A percentile compares a stretch with the other conserved stretches of the same genome.
Evolutionary conservation across 2,888 invertebrate genomes (phyloP).

Genomic region (Timema podura): DNA sequence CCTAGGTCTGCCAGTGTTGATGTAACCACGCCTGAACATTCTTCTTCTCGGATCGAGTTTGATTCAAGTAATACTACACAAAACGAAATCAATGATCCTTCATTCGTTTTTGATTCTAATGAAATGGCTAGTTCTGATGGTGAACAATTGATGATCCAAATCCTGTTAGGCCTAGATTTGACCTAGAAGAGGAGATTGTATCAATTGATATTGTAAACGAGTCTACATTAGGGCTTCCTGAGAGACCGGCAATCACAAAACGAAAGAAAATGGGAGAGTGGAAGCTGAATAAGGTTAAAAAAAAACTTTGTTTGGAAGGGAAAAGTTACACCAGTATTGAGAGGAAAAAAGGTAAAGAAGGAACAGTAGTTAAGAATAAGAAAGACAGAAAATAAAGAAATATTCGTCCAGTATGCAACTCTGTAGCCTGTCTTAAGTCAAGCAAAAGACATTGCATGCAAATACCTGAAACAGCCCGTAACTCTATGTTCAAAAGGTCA

Average conservation of each 20-base stretch:
- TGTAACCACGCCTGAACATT: too few relatives aligned
- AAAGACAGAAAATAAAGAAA: slow-evolving; percentile 7
- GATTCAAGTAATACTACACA: too few relatives aligned
- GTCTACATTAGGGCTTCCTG: neutral
- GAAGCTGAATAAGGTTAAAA: slow-evolving; percentile 4
- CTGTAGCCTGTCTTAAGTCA: too few relatives aligned
- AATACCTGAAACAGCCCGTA: too few relatives aligned
- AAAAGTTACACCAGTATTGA: neutral
- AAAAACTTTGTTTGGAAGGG: neutral
- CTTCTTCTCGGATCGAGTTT: too few relatives aligned
- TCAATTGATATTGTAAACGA: neutral
- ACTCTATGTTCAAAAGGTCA: too few relatives aligned
- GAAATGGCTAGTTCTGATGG: neutral
- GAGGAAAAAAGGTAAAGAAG: neutral
- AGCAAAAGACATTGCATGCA: too few relatives aligned
- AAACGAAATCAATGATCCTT: too few relatives aligned
- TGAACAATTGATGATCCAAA: slow-evolving; percentile 4
- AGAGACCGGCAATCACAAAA: neutral
- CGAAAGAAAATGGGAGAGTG: neutral
- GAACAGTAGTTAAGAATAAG: slow-evolving; percentile 2
- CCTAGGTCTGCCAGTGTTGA: too few relatives aligned
- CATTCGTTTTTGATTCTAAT: too few relatives aligned
- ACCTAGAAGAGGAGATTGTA: neutral
- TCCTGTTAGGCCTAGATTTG: slow-evolving; percentile 3
- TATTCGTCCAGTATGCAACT: neutral